Percentiles rank a stretch among this genome's conserved stretches.
Evolutionary conservation across 2,113 vertebrate genomes (phyloP).

Genomic region (Hippocampus mohnikei): DNA sequence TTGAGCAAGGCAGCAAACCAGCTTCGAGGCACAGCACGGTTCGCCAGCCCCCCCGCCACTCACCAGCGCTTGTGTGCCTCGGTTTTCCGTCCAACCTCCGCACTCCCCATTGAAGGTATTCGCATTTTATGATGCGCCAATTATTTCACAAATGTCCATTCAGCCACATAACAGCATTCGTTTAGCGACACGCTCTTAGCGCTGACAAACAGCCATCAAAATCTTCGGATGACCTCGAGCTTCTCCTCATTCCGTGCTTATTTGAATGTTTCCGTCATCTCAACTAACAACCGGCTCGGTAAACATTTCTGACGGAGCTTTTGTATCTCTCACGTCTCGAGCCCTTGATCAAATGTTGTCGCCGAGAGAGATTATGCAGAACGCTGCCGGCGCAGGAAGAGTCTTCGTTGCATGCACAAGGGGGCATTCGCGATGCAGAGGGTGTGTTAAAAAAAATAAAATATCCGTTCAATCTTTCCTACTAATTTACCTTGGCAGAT

Average conservation of each 20-base stretch:
- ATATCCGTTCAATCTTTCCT: conserved; percentile 62
- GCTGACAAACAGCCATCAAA: background rate
- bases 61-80: too few species aligned
- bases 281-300: background rate
- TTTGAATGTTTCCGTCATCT: background rate
- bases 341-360: conserved; percentile 4
- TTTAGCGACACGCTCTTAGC: background rate
- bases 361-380: background rate
- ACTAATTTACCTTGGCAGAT: conserved; percentile 68
- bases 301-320: conserved; percentile 16
- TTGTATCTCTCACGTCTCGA: background rate
- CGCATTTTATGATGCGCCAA: too few species aligned
- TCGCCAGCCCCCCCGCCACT: too few species aligned
- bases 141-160: background rate
- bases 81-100: too few species aligned
- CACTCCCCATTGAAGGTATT: too few species aligned
- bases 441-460: conserved; percentile 12
- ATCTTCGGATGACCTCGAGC: background rate
- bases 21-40: too few species aligned
- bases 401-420: conserved; percentile 22
- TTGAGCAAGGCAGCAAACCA: too few species aligned
- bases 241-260: background rate
- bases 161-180: background rate
- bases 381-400: conserved; percentile 12
- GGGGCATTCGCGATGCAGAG: conserved; percentile 27